These are phyloP conservation scores for Oryzias woworae DNA, from an alignment of 2,113 vertebrate genomes.

Conservation along the genomic window DNA sequence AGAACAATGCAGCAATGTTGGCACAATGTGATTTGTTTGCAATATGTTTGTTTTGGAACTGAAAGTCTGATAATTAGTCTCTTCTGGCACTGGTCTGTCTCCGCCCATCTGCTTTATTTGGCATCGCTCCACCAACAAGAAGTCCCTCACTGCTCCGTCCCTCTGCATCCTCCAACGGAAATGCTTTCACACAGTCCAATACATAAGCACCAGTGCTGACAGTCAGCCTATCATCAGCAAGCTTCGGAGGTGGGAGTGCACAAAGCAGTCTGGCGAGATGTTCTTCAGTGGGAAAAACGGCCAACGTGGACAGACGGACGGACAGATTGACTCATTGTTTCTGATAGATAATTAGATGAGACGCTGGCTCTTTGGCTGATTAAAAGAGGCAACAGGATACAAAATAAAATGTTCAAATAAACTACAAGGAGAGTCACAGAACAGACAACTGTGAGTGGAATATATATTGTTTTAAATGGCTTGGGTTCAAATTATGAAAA, in stretches of 20 bases:
- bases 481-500: constrained; percentile 7
- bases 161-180: constrained; percentile 48
- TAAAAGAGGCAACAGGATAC: constrained; percentile 27
- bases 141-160: constrained; percentile 50
- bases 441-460: background rate
- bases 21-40: constrained; percentile 75
- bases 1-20: constrained; percentile 65
- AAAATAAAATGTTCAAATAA: constrained; percentile 25
- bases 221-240: constrained; percentile 37
- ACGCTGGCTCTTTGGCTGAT: constrained; percentile 55
- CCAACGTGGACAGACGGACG: constrained; percentile 62
- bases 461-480: constrained; percentile 15
- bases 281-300: constrained; percentile 23
- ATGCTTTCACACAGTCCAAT: constrained; percentile 38
- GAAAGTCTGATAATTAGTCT: constrained; percentile 72
- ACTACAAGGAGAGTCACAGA: background rate
- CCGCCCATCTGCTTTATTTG: constrained; percentile 67
- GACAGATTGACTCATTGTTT: constrained; percentile 66
- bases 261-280: constrained; percentile 27
- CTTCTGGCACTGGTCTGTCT: constrained; percentile 59
- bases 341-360: constrained; percentile 69
- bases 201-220: constrained; percentile 39
- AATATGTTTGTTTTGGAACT: constrained; percentile 75
- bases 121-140: constrained; percentile 60
- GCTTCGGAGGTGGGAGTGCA: background rate